Conservation (phyloP, 2,888 invertebrate genomes). For the Carcina quercana region DNA sequence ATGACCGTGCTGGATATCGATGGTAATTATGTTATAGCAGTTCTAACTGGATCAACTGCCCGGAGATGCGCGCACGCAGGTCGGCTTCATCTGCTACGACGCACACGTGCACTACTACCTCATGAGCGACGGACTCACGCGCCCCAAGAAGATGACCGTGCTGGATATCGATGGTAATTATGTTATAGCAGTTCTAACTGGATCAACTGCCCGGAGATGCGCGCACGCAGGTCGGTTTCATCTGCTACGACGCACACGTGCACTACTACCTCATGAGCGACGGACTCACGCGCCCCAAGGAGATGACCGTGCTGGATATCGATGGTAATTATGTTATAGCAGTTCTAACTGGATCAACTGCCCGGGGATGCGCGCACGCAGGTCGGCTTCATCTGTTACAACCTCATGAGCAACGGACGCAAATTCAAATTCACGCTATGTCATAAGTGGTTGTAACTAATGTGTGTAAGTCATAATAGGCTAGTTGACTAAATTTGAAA, state of each 20-base stretch:
- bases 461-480: too few species aligned
- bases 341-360: slow-evolving; percentile 88
- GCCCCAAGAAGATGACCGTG: slow-evolving; percentile 92
- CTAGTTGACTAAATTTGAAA: too few species aligned
- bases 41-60: slow-evolving; percentile 93
- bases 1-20: slow-evolving; percentile 95
- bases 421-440: too few species aligned
- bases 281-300: slow-evolving; percentile 87
- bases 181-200: too few species aligned
- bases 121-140: slow-evolving; percentile 86
- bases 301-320: slow-evolving; percentile 93
- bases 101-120: slow-evolving; percentile 95
- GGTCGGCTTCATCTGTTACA: slow-evolving; percentile 96
- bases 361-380: slow-evolving; percentile 97
- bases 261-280: slow-evolving; percentile 95
- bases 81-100: slow-evolving; percentile 96
- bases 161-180: slow-evolving; percentile 94
- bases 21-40: too few species aligned
- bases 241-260: slow-evolving; percentile 92
- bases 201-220: slow-evolving; percentile 95
- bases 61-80: slow-evolving; percentile 94
- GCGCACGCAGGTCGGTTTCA: slow-evolving; percentile 94
- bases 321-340: too few species aligned
- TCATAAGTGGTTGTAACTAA: too few species aligned
- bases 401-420: slow-evolving; percentile 87